A percentile compares a stretch with the other conserved stretches of the same genome.
These are phyloP conservation scores for Megastigmus dorsalis DNA, from an alignment of 2,888 invertebrate species.

Conservation along the genomic window DNA sequence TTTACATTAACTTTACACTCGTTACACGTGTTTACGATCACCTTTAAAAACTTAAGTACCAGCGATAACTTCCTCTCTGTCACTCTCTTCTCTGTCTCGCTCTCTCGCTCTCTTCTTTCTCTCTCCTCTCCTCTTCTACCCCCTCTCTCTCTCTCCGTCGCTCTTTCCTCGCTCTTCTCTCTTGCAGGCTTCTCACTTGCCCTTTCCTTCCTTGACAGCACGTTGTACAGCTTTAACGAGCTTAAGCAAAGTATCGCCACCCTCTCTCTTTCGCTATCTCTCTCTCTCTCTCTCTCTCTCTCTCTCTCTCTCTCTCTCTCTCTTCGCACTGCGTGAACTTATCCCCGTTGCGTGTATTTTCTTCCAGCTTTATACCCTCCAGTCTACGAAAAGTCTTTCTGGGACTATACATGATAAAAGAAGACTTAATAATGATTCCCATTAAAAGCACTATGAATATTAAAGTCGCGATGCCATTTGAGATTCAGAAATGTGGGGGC, in stretches of 20 bases:
- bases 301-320: constrained; percentile 11
- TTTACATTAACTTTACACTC: constrained; percentile 49
- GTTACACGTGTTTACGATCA: constrained; percentile 60
- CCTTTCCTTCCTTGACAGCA: constrained; percentile 45
- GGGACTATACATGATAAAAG: constrained; percentile 45
- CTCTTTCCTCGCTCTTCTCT: constrained; percentile 49
- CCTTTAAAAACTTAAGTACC: constrained; percentile 57
- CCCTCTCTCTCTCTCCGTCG: constrained; percentile 47
- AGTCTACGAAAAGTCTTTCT: constrained; percentile 31
- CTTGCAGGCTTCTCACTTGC: constrained; percentile 39
- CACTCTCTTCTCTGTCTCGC: constrained; percentile 40
- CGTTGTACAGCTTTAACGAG: constrained; percentile 51
- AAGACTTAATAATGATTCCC: constrained; percentile 48
- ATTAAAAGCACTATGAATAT: constrained; percentile 57
- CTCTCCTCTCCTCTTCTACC: constrained; percentile 40
- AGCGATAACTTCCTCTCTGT: constrained; percentile 52
- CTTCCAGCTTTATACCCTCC: constrained; percentile 27
- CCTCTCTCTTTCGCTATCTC: constrained; percentile 13
- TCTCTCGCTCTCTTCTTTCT: constrained; percentile 50
- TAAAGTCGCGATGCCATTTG: constrained; percentile 28
- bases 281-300: neutral
- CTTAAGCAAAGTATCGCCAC: constrained; percentile 50
- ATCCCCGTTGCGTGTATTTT: constrained; percentile 44
- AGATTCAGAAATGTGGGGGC: constrained; percentile 8
- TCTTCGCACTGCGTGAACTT: constrained; percentile 31